Base-by-base conservation (phyloP, 2,113 vertebrate genomes). In the Lucifuga dentata region DNA sequence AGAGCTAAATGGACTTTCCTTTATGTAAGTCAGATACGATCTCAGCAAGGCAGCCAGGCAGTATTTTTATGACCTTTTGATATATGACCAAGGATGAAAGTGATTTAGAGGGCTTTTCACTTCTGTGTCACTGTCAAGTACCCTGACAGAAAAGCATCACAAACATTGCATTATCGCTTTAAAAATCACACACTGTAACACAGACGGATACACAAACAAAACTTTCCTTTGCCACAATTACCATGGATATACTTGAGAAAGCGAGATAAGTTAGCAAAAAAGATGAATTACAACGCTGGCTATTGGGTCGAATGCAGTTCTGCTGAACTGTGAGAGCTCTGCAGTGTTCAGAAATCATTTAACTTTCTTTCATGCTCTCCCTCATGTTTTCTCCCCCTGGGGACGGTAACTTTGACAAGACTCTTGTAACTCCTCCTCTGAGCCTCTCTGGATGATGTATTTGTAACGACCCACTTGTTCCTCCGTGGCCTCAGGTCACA, bases 1-100 rank as follows among this genome's bases (percentile, higher is more conserved):
- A 51, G 11, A 53, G 16, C 41, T 13, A 71, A 80, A 73, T 73
- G 46, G 57, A 57, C 50, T 57, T 74, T 63, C 9, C 21, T 77
- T 62, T 57, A 58, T 65, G 65, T 12, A 1, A 49, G 38, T 78
- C 48, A 19, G 2, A 39, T 21, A 45, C 26, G 7, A 29, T 72
- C 65, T 63, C 56, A 70, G 72, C 44, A 17, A 33, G 53, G 44
- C 48, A 40, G 53, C 43, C 11, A 29, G 6, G 11, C 17, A 3
- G 2, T 12, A 15, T 58, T 40, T 56, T 60, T 52, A 61, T 75
- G 39, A 77, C 59, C 71, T 73, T 68, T 38, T 63, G 57, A 72
- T 66, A 48, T 29, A 71, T 70, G 36, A 57, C 46, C 16, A 45
- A 12, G 38, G 36, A 60, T 67, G 13, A 72, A 72, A 15, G 20